phyloP scores from a whole-genome alignment of 2,888 invertebrate species.

The Caradrina clavipalpis region DNA sequence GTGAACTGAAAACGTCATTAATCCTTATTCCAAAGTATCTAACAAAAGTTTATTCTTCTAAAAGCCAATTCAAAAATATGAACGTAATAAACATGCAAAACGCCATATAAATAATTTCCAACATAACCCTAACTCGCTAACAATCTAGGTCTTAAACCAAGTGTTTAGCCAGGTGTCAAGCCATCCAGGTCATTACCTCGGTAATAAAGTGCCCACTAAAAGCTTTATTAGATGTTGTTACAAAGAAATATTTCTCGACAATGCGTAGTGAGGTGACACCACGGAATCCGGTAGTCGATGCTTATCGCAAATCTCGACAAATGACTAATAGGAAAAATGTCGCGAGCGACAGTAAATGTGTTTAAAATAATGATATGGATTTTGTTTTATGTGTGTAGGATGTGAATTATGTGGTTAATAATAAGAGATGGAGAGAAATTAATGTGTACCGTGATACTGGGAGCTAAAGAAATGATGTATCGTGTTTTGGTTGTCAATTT shows the following conservation, averaged over 20 bases:
- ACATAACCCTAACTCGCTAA: conserved; percentile 3
- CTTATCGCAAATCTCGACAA: conserved; percentile 70
- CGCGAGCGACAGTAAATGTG: conserved; percentile 60
- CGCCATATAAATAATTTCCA: neutral
- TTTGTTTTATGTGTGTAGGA: conserved; percentile 62
- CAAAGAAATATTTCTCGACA: conserved; percentile 65
- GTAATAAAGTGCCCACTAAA: conserved; percentile 67
- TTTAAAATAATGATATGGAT: conserved; percentile 61
- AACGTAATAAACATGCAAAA: neutral
- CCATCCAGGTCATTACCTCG: conserved; percentile 59
- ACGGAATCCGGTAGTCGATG: conserved; percentile 75
- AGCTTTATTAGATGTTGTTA: conserved; percentile 72
- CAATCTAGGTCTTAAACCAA: conserved; percentile 35
- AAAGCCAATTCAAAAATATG: conserved; percentile 12
- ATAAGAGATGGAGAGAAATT: conserved; percentile 40
- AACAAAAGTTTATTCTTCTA: neutral
- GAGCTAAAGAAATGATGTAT: conserved; percentile 29
- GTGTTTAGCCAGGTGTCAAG: conserved; percentile 60
- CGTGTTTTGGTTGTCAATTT: conserved; percentile 24
- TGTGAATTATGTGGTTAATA: conserved; percentile 57
- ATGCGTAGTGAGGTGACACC: conserved; percentile 69
- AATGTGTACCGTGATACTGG: conserved; percentile 37
- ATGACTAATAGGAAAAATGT: conserved; percentile 73
- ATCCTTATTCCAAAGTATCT: neutral
- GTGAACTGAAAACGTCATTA: too few species aligned